Evolutionary conservation across 2,797 vertebrate species (phyloP).

Genomic region (Erpetoichthys calabaricus): DNA sequence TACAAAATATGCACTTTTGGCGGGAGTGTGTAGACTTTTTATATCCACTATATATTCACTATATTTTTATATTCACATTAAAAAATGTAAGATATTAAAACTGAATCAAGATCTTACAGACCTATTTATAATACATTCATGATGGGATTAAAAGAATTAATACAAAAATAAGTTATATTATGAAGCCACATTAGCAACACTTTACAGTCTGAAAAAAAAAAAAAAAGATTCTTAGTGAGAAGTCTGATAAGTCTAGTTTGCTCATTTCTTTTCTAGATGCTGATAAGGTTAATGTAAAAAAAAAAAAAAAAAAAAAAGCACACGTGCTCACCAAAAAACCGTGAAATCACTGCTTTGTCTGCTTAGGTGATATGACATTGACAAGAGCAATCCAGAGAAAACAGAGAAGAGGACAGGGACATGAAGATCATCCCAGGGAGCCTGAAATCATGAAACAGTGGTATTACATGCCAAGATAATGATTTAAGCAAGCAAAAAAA

Average conservation of each 20-base stretch:
- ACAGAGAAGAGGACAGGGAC: slow-evolving; percentile 81
- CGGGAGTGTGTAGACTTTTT: too few species aligned
- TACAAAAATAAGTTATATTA: background rate
- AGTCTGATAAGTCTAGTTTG: too few species aligned
- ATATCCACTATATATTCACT: too few species aligned
- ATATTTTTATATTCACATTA: too few species aligned
- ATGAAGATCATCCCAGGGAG: slow-evolving; percentile 74
- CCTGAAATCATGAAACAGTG: slow-evolving; percentile 30
- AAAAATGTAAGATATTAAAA: too few species aligned
- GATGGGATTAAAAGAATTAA: too few species aligned
- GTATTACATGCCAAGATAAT: background rate
- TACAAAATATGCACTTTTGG: too few species aligned
- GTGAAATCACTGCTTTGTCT: slow-evolving; percentile 80
- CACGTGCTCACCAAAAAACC: slow-evolving; percentile 65
- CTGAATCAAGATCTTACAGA: too few species aligned
- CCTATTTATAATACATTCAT: too few species aligned
- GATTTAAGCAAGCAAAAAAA: too few species aligned
- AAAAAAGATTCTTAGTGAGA: background rate
- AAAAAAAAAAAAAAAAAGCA: background rate
- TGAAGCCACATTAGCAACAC: background rate
- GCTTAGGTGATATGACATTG: slow-evolving; percentile 77
- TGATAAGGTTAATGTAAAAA: too few species aligned
- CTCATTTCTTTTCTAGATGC: too few species aligned
- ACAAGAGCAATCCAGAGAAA: slow-evolving; percentile 74
- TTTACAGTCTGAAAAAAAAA: background rate